Conservation (phyloP, 1,140 invertebrate species). For the Drosophila mojavensis region DNA sequence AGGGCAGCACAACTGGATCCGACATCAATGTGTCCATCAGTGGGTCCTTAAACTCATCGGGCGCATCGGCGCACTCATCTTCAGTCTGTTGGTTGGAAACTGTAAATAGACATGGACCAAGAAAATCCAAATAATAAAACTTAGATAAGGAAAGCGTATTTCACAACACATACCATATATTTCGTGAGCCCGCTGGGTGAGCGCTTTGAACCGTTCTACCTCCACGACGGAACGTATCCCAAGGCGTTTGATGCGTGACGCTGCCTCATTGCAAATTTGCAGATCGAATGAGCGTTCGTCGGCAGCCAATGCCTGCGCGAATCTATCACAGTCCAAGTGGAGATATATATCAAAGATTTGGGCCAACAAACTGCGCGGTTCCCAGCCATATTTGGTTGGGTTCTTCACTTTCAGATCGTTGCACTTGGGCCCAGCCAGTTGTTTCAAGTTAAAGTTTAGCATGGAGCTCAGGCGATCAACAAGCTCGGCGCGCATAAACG, state of each 20-base stretch:
- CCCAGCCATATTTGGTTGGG: slow-evolving; percentile 98
- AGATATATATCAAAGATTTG: slow-evolving; percentile 98
- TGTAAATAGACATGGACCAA: slow-evolving; percentile 71
- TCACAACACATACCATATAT: slow-evolving; percentile 85
- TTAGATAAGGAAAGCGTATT: slow-evolving; percentile 12
- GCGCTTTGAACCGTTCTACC: slow-evolving; percentile 92
- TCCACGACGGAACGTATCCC: slow-evolving; percentile 93
- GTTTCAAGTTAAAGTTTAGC: slow-evolving; percentile 98
- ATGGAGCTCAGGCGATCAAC: slow-evolving; percentile 97
- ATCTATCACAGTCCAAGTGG: slow-evolving; percentile 96
- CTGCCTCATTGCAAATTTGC: slow-evolving; percentile 96
- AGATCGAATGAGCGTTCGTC: slow-evolving; percentile 98
- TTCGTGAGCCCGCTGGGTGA: slow-evolving; percentile 92
- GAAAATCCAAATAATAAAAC: neutral
- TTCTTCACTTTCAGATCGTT: slow-evolving; percentile 98
- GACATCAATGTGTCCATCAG: slow-evolving; percentile 99
- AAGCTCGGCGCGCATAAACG: slow-evolving; percentile 96
- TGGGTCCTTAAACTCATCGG: slow-evolving; percentile 98
- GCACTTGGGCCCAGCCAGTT: slow-evolving; percentile 98
- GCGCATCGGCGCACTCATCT: slow-evolving; percentile 97
- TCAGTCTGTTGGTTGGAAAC: slow-evolving; percentile 93
- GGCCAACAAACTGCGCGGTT: slow-evolving; percentile 94
- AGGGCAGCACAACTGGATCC: slow-evolving; percentile 96
- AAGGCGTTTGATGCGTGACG: slow-evolving; percentile 90
- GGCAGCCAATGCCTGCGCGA: slow-evolving; percentile 94